These are phyloP conservation scores for Cydia strobilella DNA, from an alignment of 1,140 invertebrate species.

Conservation along the genomic window DNA sequence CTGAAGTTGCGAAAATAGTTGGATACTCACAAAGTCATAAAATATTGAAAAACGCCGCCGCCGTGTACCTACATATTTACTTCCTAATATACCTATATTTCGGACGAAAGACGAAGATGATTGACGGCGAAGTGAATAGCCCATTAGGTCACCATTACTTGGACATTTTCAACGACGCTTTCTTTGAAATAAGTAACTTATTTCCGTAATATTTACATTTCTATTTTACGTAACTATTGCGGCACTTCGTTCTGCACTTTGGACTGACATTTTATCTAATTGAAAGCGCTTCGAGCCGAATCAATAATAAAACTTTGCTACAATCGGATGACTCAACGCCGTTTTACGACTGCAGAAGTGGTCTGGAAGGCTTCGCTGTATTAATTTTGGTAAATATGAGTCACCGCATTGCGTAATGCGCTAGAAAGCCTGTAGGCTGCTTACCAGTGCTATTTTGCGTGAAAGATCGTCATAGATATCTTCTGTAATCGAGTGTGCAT, in stretches of 20 bases:
- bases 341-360: slow-evolving; percentile 27
- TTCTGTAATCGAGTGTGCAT: slow-evolving; percentile 42
- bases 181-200: slow-evolving; percentile 37
- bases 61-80: background rate
- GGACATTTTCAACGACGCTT: slow-evolving; percentile 36
- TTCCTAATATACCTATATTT: slow-evolving; percentile 30
- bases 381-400: slow-evolving; percentile 49
- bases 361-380: slow-evolving; percentile 37
- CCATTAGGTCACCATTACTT: slow-evolving; percentile 32
- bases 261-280: slow-evolving; percentile 31
- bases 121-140: slow-evolving; percentile 29
- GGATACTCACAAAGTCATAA: slow-evolving; percentile 1
- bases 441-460: slow-evolving; percentile 32
- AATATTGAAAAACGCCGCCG: background rate
- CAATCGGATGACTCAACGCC: slow-evolving; percentile 38
- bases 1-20: slow-evolving; percentile 19
- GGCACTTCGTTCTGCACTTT: slow-evolving; percentile 31
- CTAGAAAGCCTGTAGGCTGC: slow-evolving; percentile 36
- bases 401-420: slow-evolving; percentile 42
- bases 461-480: slow-evolving; percentile 37
- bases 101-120: slow-evolving; percentile 15
- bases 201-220: slow-evolving; percentile 54
- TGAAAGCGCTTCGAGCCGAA: slow-evolving; percentile 41
- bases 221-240: slow-evolving; percentile 50
- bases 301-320: slow-evolving; percentile 52